A percentile compares a stretch with the other conserved stretches of the same genome.
Evolutionary conservation across 2,888 invertebrate genomes (phyloP).

Genomic region (Megalurothrips usitatus): DNA sequence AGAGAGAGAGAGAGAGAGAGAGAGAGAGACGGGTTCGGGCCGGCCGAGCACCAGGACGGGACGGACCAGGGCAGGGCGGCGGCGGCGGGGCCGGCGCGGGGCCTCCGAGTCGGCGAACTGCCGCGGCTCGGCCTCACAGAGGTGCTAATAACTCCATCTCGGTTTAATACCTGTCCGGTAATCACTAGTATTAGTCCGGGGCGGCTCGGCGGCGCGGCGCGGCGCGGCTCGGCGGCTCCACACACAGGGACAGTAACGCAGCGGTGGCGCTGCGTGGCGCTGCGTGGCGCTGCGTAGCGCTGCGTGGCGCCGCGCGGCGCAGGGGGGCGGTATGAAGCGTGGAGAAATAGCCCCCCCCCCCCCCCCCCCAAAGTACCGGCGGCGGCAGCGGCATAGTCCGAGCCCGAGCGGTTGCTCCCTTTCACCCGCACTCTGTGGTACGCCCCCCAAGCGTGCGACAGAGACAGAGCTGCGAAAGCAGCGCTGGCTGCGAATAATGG

Average conservation of each 20-base stretch:
- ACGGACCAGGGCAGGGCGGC: not conserved
- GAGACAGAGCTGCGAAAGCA: too few relatives aligned
- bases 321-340: not conserved
- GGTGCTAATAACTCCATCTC: slow-evolving; percentile 26
- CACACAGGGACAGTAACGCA: too few relatives aligned
- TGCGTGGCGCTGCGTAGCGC: not conserved
- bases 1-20: too few relatives aligned
- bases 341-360: not conserved
- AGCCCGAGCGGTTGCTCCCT: not conserved
- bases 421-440: too few relatives aligned
- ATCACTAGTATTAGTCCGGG: slow-evolving; percentile 7
- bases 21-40: too few relatives aligned
- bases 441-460: too few relatives aligned
- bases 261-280: not conserved
- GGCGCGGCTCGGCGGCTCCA: not conserved
- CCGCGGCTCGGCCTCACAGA: not conserved
- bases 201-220: not conserved
- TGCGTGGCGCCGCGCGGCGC: not conserved
- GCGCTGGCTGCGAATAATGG: too few relatives aligned
- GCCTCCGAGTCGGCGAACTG: not conserved
- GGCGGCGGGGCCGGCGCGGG: not conserved
- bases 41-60: not conserved
- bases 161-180: slow-evolving; percentile 13
- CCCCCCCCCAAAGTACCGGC: not conserved
- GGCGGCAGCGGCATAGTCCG: not conserved